These are phyloP conservation scores for Lacanobia oleracea DNA, from an alignment of 2,888 invertebrate genomes.

Conservation along the genomic window DNA sequence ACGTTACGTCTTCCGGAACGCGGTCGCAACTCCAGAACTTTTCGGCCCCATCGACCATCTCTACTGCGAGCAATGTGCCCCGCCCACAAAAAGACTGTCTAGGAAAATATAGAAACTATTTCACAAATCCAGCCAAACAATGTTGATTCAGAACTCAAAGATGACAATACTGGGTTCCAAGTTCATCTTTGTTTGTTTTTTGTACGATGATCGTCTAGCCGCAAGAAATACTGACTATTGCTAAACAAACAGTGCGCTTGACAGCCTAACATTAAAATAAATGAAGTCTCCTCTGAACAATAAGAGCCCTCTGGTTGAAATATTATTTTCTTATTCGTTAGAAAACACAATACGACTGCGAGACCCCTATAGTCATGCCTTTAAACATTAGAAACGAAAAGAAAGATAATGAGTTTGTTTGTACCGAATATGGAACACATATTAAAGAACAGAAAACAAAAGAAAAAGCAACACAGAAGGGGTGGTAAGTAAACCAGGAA, in stretches of 20 bases:
- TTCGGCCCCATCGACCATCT: too few relatives aligned
- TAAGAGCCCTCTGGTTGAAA: constrained; percentile 21
- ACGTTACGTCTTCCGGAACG: too few relatives aligned
- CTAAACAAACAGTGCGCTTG: constrained; percentile 21
- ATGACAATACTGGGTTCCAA: not conserved
- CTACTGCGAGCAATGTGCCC: too few relatives aligned
- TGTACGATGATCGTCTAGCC: not conserved
- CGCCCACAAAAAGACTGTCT: too few relatives aligned
- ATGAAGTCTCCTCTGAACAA: constrained; percentile 48
- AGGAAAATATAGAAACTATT: too few relatives aligned
- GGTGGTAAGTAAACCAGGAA: too few relatives aligned
- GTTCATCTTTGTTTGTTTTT: constrained; percentile 2
- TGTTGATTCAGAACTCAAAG: not conserved
- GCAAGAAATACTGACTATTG: constrained; percentile 22
- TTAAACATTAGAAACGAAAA: constrained; percentile 1
- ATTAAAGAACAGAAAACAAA: not conserved
- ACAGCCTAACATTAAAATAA: constrained; percentile 45
- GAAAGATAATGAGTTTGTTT: not conserved
- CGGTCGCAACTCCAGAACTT: too few relatives aligned
- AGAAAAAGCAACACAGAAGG: not conserved
- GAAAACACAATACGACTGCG: constrained; percentile 18
- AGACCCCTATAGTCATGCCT: not conserved
- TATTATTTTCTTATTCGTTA: constrained; percentile 32
- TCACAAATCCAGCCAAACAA: constrained; percentile 1
- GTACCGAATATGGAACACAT: not conserved